Evolutionary conservation across 2,888 invertebrate species (phyloP).

Genomic region (Esperia sulphurella): DNA sequence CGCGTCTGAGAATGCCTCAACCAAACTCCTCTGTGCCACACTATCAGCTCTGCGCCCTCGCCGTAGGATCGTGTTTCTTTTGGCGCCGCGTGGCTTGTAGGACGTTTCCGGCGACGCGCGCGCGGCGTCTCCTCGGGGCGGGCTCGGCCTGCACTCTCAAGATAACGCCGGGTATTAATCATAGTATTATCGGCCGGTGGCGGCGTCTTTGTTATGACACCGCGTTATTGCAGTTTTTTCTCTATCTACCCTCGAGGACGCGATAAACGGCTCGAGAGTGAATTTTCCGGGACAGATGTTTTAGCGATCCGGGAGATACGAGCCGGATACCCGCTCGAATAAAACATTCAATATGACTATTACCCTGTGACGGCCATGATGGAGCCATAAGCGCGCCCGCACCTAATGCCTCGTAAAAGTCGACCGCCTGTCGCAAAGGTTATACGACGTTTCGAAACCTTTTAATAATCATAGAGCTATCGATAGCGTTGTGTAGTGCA

Average conservation of each 20-base stretch:
- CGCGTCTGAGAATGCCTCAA: slow-evolving; percentile 66
- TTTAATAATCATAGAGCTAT: too few species aligned
- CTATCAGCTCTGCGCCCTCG: background rate
- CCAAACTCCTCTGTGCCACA: slow-evolving; percentile 14
- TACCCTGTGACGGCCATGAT: slow-evolving; percentile 15
- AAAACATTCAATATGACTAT: slow-evolving; percentile 65
- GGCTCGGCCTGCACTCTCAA: slow-evolving; percentile 71
- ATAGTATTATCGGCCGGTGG: slow-evolving; percentile 75
- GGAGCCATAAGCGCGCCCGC: slow-evolving; percentile 14
- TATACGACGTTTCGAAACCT: too few species aligned
- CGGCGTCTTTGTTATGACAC: slow-evolving; percentile 77
- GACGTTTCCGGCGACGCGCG: slow-evolving; percentile 20
- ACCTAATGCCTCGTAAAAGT: slow-evolving; percentile 26
- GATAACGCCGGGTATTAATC: slow-evolving; percentile 78
- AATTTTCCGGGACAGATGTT: slow-evolving; percentile 79
- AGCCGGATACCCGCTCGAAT: slow-evolving; percentile 32
- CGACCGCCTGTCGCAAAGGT: background rate
- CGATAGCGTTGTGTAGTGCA: too few species aligned
- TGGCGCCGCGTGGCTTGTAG: slow-evolving; percentile 14
- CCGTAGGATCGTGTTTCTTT: background rate
- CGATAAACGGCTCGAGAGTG: slow-evolving; percentile 69
- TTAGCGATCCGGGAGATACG: slow-evolving; percentile 55
- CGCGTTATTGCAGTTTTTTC: slow-evolving; percentile 77
- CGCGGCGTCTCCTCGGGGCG: slow-evolving; percentile 42
- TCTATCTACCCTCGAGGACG: slow-evolving; percentile 67